Evolutionary conservation across 2,797 vertebrate genomes (phyloP).

Genomic region (Enoplosus armatus): DNA sequence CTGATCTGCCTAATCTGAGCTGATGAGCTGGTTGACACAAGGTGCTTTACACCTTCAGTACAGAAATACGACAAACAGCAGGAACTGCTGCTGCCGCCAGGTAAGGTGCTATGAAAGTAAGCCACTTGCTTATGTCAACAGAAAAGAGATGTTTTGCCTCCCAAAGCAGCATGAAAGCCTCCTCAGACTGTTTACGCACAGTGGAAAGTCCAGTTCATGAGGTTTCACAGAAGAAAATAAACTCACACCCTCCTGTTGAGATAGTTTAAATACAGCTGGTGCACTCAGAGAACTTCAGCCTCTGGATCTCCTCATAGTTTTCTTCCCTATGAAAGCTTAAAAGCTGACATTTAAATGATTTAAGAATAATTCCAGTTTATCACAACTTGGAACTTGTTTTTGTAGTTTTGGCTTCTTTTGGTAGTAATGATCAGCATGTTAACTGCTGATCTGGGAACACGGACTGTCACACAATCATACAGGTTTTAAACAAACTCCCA

Average conservation of each 20-base stretch:
- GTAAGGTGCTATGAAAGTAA: neutral
- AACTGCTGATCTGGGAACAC: neutral
- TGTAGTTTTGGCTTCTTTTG: neutral
- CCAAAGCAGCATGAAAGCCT: neutral
- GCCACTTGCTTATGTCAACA: neutral
- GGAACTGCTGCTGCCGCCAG: neutral
- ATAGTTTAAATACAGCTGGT: slow-evolving; percentile 58
- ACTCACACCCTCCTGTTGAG: slow-evolving; percentile 16
- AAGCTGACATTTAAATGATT: neutral
- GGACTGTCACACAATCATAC: neutral
- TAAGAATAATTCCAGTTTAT: neutral
- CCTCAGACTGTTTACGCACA: slow-evolving; percentile 3
- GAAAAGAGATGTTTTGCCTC: slow-evolving; percentile 2
- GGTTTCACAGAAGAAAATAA: slow-evolving; percentile 9
- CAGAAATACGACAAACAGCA: neutral
- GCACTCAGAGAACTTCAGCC: slow-evolving; percentile 27
- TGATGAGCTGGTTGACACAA: slow-evolving; percentile 2
- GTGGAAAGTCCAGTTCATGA: slow-evolving; percentile 19
- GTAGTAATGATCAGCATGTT: neutral
- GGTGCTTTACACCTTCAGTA: slow-evolving; percentile 7
- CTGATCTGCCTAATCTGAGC: slow-evolving; percentile 58
- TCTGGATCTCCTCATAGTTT: neutral
- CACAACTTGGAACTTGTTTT: neutral
- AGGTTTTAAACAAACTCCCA: neutral
- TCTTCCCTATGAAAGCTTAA: neutral